Conservation (phyloP, 2,113 vertebrate genomes). For the Sapayoa aenigma region DNA sequence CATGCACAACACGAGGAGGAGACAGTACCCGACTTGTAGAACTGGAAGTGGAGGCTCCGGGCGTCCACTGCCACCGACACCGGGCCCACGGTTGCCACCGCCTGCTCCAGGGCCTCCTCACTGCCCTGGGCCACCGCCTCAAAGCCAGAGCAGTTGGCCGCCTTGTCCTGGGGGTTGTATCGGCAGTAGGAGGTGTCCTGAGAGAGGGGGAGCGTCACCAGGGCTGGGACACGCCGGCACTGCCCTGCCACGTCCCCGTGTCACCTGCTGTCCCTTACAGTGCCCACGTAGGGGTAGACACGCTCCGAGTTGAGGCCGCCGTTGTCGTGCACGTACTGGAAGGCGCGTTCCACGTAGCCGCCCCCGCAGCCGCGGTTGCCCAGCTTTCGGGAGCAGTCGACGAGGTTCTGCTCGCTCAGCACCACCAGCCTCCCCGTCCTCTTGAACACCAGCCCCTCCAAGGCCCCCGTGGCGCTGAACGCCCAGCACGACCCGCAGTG, state of each 20-base stretch:
- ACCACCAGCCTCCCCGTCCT: background rate
- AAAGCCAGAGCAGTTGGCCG: background rate
- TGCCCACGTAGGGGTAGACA: conserved; percentile 25
- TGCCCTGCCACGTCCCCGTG: accelerated
- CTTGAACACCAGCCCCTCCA: conserved; percentile 52
- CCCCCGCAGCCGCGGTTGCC: background rate
- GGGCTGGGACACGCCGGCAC: background rate
- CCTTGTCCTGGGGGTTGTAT: background rate
- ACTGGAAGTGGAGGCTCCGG: background rate
- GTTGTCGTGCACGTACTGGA: conserved; percentile 12
- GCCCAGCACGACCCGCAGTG: conserved; percentile 58
- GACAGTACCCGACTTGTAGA: background rate
- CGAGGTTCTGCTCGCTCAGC: conserved; percentile 65
- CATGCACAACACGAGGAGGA: accelerated
- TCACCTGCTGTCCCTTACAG: background rate
- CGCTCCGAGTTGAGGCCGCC: conserved; percentile 32
- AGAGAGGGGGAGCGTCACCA: accelerated
- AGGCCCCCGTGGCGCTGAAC: conserved; percentile 42
- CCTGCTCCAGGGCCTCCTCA: background rate
- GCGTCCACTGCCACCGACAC: background rate
- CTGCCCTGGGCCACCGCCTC: background rate
- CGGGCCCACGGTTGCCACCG: background rate
- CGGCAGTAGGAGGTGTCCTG: conserved; percentile 16
- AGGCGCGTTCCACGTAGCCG: background rate
- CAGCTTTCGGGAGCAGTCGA: conserved; percentile 38